These are phyloP conservation scores for Sarcophaga caerulescens DNA, from an alignment of 2,888 invertebrate species.

Conservation along the genomic window DNA sequence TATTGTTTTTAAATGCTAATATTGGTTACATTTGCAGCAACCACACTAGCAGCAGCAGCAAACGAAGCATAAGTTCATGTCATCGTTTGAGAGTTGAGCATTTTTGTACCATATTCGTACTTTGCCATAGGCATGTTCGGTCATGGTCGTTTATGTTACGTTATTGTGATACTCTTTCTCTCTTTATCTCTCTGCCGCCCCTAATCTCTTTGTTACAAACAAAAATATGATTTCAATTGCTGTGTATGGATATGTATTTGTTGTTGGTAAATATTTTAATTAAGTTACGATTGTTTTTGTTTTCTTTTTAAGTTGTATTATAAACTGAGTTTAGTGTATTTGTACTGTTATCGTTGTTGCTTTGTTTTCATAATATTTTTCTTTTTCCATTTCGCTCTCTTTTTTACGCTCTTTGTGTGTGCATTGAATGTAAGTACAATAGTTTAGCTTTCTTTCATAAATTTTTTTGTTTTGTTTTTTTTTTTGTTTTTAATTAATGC, in stretches of 20 bases:
- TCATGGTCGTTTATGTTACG: constrained; percentile 52
- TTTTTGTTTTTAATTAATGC: constrained; percentile 60
- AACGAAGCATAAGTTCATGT: too few species aligned
- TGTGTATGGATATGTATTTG: neutral
- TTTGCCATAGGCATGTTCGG: constrained; percentile 28
- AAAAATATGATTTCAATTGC: neutral
- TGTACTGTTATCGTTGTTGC: constrained; percentile 16
- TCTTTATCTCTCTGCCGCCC: neutral
- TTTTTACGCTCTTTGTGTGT: constrained; percentile 20
- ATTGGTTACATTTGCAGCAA: neutral
- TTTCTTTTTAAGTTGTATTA: constrained; percentile 19
- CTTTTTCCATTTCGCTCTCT: neutral
- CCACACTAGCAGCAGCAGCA: neutral
- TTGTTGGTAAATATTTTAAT: constrained; percentile 45
- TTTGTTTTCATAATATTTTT: constrained; percentile 22
- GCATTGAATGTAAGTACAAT: too few species aligned
- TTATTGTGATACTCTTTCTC: neutral
- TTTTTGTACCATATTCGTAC: neutral
- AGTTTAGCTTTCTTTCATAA: constrained; percentile 19
- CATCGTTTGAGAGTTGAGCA: too few species aligned
- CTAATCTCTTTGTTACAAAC: too few species aligned
- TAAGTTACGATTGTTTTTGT: constrained; percentile 37
- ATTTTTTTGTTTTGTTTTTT: neutral
- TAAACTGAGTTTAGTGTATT: constrained; percentile 34
- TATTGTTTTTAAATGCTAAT: neutral